These are phyloP conservation scores for Helostoma temminkii DNA, from an alignment of 2,797 vertebrate species.

Conservation along the genomic window DNA sequence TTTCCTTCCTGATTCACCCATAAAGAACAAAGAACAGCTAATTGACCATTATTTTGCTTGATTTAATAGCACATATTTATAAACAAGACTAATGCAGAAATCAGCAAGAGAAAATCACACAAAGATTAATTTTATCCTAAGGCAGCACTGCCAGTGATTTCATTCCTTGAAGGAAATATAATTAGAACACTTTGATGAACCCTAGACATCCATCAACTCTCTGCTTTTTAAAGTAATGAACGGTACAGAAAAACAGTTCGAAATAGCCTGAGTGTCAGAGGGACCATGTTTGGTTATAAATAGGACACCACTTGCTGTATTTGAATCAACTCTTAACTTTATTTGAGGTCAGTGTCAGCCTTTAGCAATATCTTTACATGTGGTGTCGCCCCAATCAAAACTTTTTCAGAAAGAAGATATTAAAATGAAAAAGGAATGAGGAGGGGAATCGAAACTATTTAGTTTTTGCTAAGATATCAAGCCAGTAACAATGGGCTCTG, in stretches of 20 bases:
- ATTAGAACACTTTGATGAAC: slow-evolving; percentile 67
- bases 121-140: slow-evolving; percentile 39
- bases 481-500: background rate
- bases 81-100: slow-evolving; percentile 10
- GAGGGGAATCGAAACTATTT: background rate
- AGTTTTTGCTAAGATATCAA: background rate
- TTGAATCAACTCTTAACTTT: slow-evolving; percentile 36
- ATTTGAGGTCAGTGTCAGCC: slow-evolving; percentile 43
- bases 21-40: background rate
- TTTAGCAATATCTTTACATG: slow-evolving; percentile 14
- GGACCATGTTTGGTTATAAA: slow-evolving; percentile 55
- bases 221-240: slow-evolving; percentile 56
- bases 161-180: slow-evolving; percentile 44
- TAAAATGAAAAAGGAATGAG: background rate
- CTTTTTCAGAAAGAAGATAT: slow-evolving; percentile 17
- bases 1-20: background rate
- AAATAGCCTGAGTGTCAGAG: slow-evolving; percentile 50
- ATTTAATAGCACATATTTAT: slow-evolving; percentile 12
- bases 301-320: slow-evolving; percentile 43
- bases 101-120: slow-evolving; percentile 7
- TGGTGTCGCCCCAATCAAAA: slow-evolving; percentile 20
- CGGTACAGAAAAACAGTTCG: slow-evolving; percentile 57
- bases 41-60: background rate
- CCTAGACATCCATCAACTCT: slow-evolving; percentile 49
- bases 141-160: slow-evolving; percentile 18